Evolutionary conservation across 2,113 vertebrate genomes (phyloP).

Genomic region (Tringa solitaria): DNA sequence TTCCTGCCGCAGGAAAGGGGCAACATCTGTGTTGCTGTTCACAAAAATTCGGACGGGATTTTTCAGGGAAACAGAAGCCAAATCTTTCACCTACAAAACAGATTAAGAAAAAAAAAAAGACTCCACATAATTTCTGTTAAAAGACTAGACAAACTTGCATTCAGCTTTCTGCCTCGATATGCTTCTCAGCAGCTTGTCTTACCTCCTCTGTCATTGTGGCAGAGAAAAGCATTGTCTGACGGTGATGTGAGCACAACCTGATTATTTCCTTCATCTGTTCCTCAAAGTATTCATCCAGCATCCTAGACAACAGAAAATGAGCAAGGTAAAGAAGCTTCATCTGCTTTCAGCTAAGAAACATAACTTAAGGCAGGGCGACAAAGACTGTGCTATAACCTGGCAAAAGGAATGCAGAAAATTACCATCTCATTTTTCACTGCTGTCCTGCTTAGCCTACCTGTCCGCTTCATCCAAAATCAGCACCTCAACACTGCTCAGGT

Average conservation of each 20-base stretch:
- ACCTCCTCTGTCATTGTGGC: slow-evolving; percentile 98
- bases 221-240: slow-evolving; percentile 97
- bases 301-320: slow-evolving; percentile 70
- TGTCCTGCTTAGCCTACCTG: slow-evolving; percentile 71
- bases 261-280: slow-evolving; percentile 99
- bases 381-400: neutral
- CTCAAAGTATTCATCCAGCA: slow-evolving; percentile 98
- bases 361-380: neutral
- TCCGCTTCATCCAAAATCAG: slow-evolving; percentile 96
- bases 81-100: slow-evolving; percentile 87
- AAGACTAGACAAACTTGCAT: neutral
- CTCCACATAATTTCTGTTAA: neutral
- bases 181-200: neutral
- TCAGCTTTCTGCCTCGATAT: neutral
- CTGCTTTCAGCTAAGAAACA: neutral
- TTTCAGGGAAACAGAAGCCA: slow-evolving; percentile 93
- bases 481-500: slow-evolving; percentile 90
- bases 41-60: slow-evolving; percentile 92
- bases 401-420: neutral
- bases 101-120: neutral
- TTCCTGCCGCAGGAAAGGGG: slow-evolving; percentile 93
- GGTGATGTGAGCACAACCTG: slow-evolving; percentile 87
- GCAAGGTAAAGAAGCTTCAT: neutral
- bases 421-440: neutral
- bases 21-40: slow-evolving; percentile 97